Conservation (phyloP, 2,113 vertebrate genomes). For the Dromas ardeola region DNA sequence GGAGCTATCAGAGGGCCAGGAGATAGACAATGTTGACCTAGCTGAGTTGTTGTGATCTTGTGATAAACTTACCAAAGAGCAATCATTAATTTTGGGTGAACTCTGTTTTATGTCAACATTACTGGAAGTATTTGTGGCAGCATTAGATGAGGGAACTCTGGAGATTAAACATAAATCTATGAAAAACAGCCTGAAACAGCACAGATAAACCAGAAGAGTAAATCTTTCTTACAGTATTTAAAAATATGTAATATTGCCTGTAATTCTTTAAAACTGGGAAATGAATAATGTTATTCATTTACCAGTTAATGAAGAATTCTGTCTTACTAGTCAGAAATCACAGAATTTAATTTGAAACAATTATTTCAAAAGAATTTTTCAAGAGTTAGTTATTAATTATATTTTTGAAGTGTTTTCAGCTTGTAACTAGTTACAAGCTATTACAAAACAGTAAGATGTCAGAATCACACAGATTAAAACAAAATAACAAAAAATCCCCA, state of each 20-base stretch:
- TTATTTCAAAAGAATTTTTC: neutral
- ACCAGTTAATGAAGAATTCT: neutral
- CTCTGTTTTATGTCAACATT: neutral
- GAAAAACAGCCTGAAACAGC: neutral
- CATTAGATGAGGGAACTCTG: neutral
- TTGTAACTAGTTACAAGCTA: neutral
- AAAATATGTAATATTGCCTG: neutral
- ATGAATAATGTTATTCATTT: neutral
- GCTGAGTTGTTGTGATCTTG: neutral
- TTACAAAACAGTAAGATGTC: neutral
- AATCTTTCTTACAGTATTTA: neutral
- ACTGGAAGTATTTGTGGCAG: neutral
- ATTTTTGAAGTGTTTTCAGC: neutral
- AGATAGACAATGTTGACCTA: neutral
- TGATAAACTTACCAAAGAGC: neutral
- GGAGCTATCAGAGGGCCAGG: neutral
- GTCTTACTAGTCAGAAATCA: neutral
- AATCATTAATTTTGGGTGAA: neutral
- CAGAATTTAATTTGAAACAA: neutral
- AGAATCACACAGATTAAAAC: neutral
- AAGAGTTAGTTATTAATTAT: neutral
- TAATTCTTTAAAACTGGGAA: neutral
- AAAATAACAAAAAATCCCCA: neutral
- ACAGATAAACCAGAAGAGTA: neutral
- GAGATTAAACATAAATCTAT: neutral